A percentile compares a stretch with the other conserved stretches of the same genome.
Evolutionary conservation across 2,888 invertebrate genomes (phyloP).

Genomic region (Perizoma affinitatum): DNA sequence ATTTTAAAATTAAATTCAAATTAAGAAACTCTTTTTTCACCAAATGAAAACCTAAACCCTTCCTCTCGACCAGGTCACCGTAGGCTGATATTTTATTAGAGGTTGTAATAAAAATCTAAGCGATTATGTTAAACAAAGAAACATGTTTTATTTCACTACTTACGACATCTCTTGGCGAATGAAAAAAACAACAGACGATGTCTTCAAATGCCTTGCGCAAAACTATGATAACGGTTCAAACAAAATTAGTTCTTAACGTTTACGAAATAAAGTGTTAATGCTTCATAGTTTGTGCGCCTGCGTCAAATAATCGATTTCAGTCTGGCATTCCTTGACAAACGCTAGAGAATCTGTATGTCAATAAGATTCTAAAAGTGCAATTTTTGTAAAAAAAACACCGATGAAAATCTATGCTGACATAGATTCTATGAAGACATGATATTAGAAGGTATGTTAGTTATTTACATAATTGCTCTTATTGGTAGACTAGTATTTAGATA

Average conservation of each 20-base stretch:
- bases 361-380: conserved; percentile 38
- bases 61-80: too few relatives aligned
- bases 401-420: conserved; percentile 20
- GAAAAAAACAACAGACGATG: conserved; percentile 25
- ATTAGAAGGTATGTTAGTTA: conserved; percentile 20
- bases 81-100: too few relatives aligned
- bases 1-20: too few relatives aligned
- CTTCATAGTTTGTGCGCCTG: conserved; percentile 57
- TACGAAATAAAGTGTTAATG: conserved; percentile 30
- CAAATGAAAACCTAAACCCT: too few relatives aligned
- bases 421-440: conserved; percentile 23
- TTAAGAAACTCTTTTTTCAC: too few relatives aligned
- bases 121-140: too few relatives aligned
- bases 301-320: conserved; percentile 72
- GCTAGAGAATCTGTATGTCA: conserved; percentile 30
- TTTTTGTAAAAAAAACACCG: conserved; percentile 45
- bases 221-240: conserved; percentile 6
- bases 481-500: background rate
- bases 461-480: background rate
- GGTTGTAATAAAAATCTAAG: too few relatives aligned
- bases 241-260: conserved; percentile 11
- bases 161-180: conserved; percentile 52
- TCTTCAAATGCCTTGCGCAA: conserved; percentile 61
- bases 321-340: conserved; percentile 57
- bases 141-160: conserved; percentile 24